Base-by-base conservation (phyloP, 2,888 invertebrate genomes). In the Acutogordius australiensis region DNA sequence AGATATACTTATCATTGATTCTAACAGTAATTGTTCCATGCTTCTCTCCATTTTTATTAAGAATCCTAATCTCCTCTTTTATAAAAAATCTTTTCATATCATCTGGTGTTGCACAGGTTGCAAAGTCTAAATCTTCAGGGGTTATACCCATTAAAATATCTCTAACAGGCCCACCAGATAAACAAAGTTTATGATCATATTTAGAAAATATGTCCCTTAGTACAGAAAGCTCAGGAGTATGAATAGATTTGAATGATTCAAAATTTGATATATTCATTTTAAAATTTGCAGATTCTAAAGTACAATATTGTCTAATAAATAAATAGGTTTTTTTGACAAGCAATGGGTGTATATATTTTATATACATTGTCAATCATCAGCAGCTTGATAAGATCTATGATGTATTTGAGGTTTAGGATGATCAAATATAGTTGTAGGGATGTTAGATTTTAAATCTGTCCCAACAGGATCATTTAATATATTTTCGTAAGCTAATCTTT, bases 91-190 rank as follows among this genome's bases (percentile, higher is more conserved):
- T 77, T 69, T 86, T 88, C 91, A 99, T 91, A 74, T 97, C 77
- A 21, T 79, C 76, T 0, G 97, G 97, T 0, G 91, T 94, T 4
- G 97, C 97, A 21, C 81, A 82, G 2, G 94, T 90, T 0, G 97
- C 97, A 75, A 99, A 90, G 73, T 99, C 97, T 59, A 99, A 73
- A 72, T 99, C 97, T 67, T 81, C 81, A 1, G 90, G 88, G 64
- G 74, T 59, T 13, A 65, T 65, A 45, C 66, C 66, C 66, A 74
- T 67, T 45, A 75, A 64, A n/a, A 75, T 64, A 64, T 76, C 77
- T 74, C 84, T 78, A 0, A 99, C 94, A 23, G 94, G 90, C 2
- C 97, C 97, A 57, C 97, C 97, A 45, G 91, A 94, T 62, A 97
- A 80, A 65, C 94, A 76, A 62, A 99, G 74, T 71, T 91, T 86